Evolutionary conservation across 2,888 invertebrate species (phyloP), one percentile per base, ranked within the genome.

Genomic region (Protonemura montana): DNA sequence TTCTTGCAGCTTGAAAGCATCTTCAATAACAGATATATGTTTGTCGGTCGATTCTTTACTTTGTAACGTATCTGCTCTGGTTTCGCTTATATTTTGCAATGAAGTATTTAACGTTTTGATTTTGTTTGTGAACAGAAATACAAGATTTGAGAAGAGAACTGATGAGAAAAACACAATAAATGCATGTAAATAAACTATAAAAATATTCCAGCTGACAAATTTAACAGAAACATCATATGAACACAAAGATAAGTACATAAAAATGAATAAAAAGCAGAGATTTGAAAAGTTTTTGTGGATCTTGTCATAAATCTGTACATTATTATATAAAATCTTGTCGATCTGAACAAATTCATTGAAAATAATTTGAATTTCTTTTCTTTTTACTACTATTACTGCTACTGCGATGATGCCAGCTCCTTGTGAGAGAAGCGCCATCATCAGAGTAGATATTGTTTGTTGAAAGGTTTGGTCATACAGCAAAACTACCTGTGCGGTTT

Each of bases 341-440:
- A 86, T 85, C 85, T n/a, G 78, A 16, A 85, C 35, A n/a, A 82
- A 25, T 85, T 27, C 35, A 13, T 27, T 78, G 25, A 28, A 85
- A 0, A 76, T 80, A 21, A 10, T 29, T 26, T 30, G 16, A 85
- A n/a, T 21, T 81, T 21, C 16, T 7, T 10, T 59, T 59, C 35
- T 59, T 59, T 59, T 59, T 7, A 21, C 21, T 10, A 59, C 2
- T 59, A 21, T 16, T 2, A 59, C 2, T 2, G 21, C 13, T 59
- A 59, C 21, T 59, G 59, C 21, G 2, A 59, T 10, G 13, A 10
- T 13, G 2, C 16, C 59, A 59, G 59, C 3, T 2, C 59, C 13
- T 21, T 21, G 21, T 16, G 13, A 2, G 16, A 35, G 35, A 35
- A 59, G 21, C 13, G 21, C 13, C 21, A 21, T 7, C 21, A 59